phyloP scores from a whole-genome alignment of 1,140 invertebrate species.

The Caenorhabditis brenneri region DNA sequence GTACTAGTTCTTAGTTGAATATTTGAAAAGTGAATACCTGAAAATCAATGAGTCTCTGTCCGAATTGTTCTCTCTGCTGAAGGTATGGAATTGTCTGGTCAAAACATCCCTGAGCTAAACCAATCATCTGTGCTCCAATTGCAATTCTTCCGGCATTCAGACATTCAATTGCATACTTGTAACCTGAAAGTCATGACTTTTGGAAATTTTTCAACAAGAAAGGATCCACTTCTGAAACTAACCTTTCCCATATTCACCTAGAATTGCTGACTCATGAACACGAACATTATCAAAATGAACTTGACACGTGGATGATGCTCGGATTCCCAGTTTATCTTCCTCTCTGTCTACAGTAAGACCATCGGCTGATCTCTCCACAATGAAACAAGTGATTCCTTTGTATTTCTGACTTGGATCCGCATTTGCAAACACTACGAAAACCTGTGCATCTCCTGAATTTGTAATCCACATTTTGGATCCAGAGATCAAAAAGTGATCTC shows the following conservation, averaged over 20 bases:
- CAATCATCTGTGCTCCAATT: constrained; percentile 93
- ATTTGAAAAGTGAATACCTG: constrained; percentile 76
- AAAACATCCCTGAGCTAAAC: constrained; percentile 88
- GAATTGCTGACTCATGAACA: constrained; percentile 73
- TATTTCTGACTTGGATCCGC: constrained; percentile 79
- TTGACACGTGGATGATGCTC: constrained; percentile 83
- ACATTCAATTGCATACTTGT: constrained; percentile 91
- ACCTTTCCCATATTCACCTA: constrained; percentile 67
- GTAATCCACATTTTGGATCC: constrained; percentile 84
- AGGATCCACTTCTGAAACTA: background rate
- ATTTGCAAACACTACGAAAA: constrained; percentile 83
- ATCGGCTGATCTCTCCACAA: constrained; percentile 75
- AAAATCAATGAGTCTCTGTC: constrained; percentile 84
- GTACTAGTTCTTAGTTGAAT: no score
- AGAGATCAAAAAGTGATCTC: constrained; percentile 73
- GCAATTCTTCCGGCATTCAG: constrained; percentile 93
- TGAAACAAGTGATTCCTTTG: constrained; percentile 77
- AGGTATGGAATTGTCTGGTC: constrained; percentile 91
- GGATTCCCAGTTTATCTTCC: constrained; percentile 84
- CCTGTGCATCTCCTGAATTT: constrained; percentile 85
- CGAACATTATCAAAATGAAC: constrained; percentile 91
- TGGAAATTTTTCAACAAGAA: background rate
- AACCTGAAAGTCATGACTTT: constrained; percentile 76
- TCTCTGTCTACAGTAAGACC: constrained; percentile 75
- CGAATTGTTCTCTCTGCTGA: constrained; percentile 90